Conservation (phyloP, 2,113 vertebrate genomes). For the Galeopterus variegatus region DNA sequence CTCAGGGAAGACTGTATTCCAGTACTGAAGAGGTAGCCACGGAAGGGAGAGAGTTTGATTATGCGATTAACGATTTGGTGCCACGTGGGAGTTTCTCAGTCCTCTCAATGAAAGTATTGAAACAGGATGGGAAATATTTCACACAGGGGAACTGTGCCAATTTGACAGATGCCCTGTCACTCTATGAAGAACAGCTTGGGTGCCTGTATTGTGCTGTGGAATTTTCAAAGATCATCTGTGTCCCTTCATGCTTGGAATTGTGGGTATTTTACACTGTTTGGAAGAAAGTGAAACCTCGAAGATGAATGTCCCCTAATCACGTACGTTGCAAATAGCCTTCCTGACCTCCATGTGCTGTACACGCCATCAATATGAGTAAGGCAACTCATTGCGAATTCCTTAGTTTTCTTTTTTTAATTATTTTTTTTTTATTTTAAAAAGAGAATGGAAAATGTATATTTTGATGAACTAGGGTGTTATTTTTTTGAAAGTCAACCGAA, state of each 20-base stretch:
- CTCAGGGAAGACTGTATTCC: too few species aligned
- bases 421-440: constrained; percentile 89
- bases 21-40: too few species aligned
- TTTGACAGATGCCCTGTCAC: constrained; percentile 95
- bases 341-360: constrained; percentile 88
- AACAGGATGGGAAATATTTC: too few species aligned
- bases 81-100: too few species aligned
- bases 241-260: constrained; percentile 99
- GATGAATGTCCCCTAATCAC: constrained; percentile 74
- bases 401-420: constrained; percentile 88
- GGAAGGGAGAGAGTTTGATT: too few species aligned
- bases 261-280: constrained; percentile 99
- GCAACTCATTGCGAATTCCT: constrained; percentile 90
- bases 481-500: constrained; percentile 89
- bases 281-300: constrained; percentile 93
- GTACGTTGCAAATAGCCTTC: constrained; percentile 88
- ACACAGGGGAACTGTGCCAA: constrained; percentile 96
- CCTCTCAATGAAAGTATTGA: too few species aligned
- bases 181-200: constrained; percentile 97
- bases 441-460: constrained; percentile 91
- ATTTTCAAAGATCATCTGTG: constrained; percentile 97
- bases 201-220: constrained; percentile 97
- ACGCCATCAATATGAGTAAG: constrained; percentile 87
- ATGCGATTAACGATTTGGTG: too few species aligned
- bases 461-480: constrained; percentile 89